A percentile compares a stretch with the other conserved stretches of the same genome.
These are phyloP conservation scores for Aldabrachelys gigantea DNA, from an alignment of 2,113 vertebrate genomes.

Conservation along the genomic window DNA sequence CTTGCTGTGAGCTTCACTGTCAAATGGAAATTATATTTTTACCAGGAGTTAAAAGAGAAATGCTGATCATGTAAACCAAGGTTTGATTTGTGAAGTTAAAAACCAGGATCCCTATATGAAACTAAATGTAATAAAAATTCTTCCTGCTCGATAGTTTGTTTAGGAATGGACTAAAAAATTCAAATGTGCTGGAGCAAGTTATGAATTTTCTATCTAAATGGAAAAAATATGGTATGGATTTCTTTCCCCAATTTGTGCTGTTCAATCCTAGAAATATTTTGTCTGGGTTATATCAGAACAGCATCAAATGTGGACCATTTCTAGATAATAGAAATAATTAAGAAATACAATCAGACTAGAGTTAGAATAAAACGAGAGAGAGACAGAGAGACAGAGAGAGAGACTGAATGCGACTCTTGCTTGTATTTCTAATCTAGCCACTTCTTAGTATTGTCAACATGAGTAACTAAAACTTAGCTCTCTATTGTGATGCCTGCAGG, in stretches of 20 bases:
- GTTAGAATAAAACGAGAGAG: not conserved
- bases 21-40: conserved; percentile 1
- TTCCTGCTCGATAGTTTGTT: not conserved
- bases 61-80: not conserved
- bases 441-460: not conserved
- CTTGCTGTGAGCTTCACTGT: not conserved
- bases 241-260: not conserved
- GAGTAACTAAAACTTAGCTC: conserved; percentile 1
- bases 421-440: not conserved
- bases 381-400: not conserved
- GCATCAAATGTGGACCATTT: not conserved
- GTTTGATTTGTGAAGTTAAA: not conserved
- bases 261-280: not conserved
- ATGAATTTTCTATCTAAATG: not conserved
- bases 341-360: not conserved
- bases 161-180: not conserved
- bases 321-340: not conserved
- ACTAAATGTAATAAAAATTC: not conserved
- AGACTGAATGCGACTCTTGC: not conserved
- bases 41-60: not conserved
- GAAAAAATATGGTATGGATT: not conserved
- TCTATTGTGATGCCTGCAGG: not conserved
- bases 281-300: not conserved
- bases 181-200: not conserved
- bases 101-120: not conserved